Evolutionary conservation across 2,797 vertebrate species (phyloP).

Genomic region (Propithecus deckenii): DNA sequence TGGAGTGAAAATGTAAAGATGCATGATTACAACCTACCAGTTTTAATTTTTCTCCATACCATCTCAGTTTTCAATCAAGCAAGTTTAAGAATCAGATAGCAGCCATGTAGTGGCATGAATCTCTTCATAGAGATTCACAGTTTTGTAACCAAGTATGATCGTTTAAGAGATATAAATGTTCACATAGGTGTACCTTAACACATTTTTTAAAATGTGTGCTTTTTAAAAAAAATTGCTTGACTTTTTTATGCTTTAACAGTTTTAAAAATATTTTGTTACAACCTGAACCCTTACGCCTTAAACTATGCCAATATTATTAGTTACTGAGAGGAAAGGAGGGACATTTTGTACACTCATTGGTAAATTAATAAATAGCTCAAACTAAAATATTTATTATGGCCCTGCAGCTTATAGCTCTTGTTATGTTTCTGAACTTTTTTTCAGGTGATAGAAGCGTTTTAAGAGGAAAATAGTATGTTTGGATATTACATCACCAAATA

Average conservation of each 20-base stretch:
- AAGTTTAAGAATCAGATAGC: background rate
- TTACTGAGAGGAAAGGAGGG: background rate
- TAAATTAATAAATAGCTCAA: background rate
- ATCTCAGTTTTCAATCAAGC: background rate
- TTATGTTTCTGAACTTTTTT: background rate
- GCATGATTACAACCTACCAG: background rate
- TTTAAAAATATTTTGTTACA: conserved; percentile 1
- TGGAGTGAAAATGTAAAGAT: conserved; percentile 6
- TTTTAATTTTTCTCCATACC: conserved; percentile 10
- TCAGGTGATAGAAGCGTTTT: background rate
- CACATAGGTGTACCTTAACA: background rate
- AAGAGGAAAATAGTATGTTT: background rate
- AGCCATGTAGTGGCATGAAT: background rate
- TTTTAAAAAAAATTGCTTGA: background rate
- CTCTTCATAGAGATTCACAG: background rate
- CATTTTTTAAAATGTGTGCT: background rate
- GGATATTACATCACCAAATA: background rate
- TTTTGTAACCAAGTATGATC: background rate
- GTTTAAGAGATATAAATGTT: background rate
- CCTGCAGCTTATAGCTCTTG: background rate
- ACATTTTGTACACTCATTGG: background rate
- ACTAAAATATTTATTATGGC: background rate
- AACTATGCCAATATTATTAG: background rate
- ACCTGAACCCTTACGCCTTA: background rate
- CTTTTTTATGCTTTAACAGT: background rate